These are phyloP conservation scores for Scolopax bukidnonensis DNA, from an alignment of 2,797 vertebrate genomes.

Conservation along the genomic window DNA sequence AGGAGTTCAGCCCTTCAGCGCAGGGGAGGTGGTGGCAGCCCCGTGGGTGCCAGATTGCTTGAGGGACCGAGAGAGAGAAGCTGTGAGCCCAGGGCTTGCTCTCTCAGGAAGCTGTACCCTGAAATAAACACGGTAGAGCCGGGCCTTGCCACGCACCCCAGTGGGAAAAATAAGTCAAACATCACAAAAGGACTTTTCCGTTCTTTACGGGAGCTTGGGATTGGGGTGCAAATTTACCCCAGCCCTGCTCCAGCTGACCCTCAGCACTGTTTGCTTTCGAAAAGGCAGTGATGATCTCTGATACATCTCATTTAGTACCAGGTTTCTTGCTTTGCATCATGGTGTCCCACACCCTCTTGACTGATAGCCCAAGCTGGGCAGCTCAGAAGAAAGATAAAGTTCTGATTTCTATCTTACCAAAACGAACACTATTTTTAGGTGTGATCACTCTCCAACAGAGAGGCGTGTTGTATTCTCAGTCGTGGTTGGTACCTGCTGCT, in stretches of 20 bases:
- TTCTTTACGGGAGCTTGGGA: neutral
- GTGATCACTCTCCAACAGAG: neutral
- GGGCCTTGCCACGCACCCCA: fast-evolving
- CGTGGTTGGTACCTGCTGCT: neutral
- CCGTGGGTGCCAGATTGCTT: neutral
- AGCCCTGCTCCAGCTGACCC: neutral
- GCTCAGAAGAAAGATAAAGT: neutral
- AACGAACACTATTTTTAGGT: conserved; percentile 7
- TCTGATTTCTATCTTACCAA: conserved; percentile 1
- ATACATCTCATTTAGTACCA: neutral
- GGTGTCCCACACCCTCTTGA: neutral
- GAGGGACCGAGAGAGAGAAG: conserved; percentile 28
- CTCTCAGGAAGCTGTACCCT: neutral
- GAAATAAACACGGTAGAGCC: neutral
- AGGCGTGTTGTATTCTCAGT: neutral
- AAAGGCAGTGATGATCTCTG: neutral
- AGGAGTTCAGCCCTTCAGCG: neutral
- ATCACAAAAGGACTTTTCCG: neutral
- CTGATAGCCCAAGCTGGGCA: neutral
- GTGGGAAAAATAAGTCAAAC: neutral
- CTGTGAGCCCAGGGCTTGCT: conserved; percentile 6
- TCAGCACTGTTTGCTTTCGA: neutral
- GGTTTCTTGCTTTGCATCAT: neutral
- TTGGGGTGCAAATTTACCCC: neutral
- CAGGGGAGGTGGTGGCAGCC: conserved; percentile 18